Base-by-base conservation (phyloP, 2,113 vertebrate species). In the Cyrtonyx montezumae region DNA sequence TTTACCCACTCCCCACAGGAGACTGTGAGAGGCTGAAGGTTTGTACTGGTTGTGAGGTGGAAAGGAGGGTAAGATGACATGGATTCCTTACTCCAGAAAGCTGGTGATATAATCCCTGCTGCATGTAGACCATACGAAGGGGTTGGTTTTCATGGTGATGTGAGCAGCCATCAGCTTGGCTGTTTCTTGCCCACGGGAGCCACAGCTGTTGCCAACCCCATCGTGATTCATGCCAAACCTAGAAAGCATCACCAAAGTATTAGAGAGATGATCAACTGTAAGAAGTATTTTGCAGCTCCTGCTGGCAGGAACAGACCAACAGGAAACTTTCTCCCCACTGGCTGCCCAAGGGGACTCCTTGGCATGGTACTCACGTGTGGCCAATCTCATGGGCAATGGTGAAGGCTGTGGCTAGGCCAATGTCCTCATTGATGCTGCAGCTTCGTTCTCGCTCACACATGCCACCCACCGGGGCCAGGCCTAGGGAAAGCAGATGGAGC, bases 171-270 rank as follows among this genome's bases (percentile, higher is more conserved):
- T 99, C 90, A 99, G 98, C 96, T 99, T 99, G 59, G 99, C 99
- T 0, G 98, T 99, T 96, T 99, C 99, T 95, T 99, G 99, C 87
- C 98, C 99, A 8, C 98, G 98, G 28, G 99, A 98, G 66, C 99
- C 99, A 7, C 99, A 99, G 82, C 97, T 97, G 85, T 99, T 99
- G 66, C 99, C 99, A 19, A 99, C 99, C 0, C 99, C 99, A 2
- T 99, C 99, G 2, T 99, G 99, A 93, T 99, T 99, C 99, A 99
- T 99, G 81, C 99, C 99, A 66, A 99, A 99, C 95, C 99, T 99
- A 95, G 67, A 13, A 7, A 42, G 65, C 40, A 74, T 6, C 61
- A 14, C 5, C 74, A 55, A 36, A 83, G 71, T 81, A 40, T 82
- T 0, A 71, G n/a, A 26, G 48, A 45, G 19, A 3, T 53, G 22